Evolutionary conservation across 2,113 vertebrate species (phyloP).

Genomic region (Macrotus californicus): DNA sequence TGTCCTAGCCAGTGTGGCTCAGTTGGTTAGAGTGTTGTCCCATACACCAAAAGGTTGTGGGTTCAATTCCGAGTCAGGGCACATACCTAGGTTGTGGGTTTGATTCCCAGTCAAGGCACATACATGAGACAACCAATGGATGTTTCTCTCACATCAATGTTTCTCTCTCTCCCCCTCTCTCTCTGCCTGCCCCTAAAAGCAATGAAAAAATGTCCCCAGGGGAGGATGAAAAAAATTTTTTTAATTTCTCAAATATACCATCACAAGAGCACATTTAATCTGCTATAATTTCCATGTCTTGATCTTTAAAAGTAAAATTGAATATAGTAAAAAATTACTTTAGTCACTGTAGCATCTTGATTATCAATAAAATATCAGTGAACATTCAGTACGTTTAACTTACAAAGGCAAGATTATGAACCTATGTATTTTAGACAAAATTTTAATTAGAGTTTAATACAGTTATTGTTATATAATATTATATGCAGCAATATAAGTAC

Average conservation of each 20-base stretch:
- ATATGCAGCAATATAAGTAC: background rate
- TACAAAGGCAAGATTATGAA: background rate
- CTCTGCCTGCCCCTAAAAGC: too few relatives aligned
- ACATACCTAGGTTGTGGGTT: too few relatives aligned
- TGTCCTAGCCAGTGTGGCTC: too few relatives aligned
- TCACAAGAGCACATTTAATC: background rate
- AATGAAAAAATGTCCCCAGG: too few relatives aligned
- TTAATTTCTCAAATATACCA: background rate
- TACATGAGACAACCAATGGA: too few relatives aligned
- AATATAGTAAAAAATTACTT: conserved; percentile 27
- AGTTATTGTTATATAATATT: background rate
- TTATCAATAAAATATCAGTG: background rate
- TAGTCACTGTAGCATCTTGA: background rate
- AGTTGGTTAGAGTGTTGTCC: too few relatives aligned
- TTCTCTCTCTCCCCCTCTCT: too few relatives aligned
- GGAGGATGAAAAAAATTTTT: too few relatives aligned
- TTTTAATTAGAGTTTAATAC: conserved; percentile 11
- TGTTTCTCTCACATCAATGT: too few relatives aligned
- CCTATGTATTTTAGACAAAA: background rate
- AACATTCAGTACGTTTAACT: background rate
- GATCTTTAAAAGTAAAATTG: background rate
- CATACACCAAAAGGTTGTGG: too few relatives aligned
- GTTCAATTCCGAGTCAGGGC: too few relatives aligned
- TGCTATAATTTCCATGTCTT: background rate
- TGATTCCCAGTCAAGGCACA: too few relatives aligned